Percentiles rank a stretch among this genome's conserved stretches.
Evolutionary conservation across 2,888 invertebrate genomes (phyloP).

Genomic region (Rhingia campestris): DNA sequence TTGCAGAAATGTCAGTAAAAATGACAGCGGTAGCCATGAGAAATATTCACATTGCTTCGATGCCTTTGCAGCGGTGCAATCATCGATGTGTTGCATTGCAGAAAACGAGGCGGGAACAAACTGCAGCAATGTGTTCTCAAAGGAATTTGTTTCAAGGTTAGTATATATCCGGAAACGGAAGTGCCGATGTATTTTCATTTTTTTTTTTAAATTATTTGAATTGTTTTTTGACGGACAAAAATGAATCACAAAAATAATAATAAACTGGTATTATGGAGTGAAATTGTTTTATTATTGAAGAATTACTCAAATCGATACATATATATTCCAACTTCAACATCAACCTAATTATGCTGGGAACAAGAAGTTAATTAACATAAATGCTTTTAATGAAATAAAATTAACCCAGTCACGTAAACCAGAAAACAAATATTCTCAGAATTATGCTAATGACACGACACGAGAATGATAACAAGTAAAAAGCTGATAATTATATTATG

Average conservation of each 20-base stretch:
- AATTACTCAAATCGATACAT: background rate
- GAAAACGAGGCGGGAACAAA: background rate
- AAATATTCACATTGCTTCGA: conserved; percentile 50
- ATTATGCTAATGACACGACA: too few relatives aligned
- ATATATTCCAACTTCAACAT: too few relatives aligned
- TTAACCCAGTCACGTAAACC: too few relatives aligned
- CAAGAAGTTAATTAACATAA: too few relatives aligned
- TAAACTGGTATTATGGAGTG: background rate
- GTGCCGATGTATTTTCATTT: background rate
- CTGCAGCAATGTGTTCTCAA: background rate
- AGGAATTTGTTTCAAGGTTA: conserved; percentile 24
- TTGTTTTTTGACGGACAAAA: background rate
- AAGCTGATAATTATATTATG: too few relatives aligned
- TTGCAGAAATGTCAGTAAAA: conserved; percentile 64
- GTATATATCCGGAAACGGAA: conserved; percentile 36
- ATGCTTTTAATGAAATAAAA: too few relatives aligned
- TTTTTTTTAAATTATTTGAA: background rate
- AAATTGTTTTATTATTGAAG: background rate
- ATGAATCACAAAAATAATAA: background rate
- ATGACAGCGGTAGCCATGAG: conserved; percentile 45
- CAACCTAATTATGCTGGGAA: too few relatives aligned
- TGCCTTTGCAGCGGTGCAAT: conserved; percentile 47
- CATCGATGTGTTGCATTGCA: background rate
- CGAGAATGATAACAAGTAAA: too few relatives aligned
- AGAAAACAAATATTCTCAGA: too few relatives aligned